These are phyloP conservation scores for Lycia hirtaria DNA, from an alignment of 2,888 invertebrate species.

Conservation along the genomic window DNA sequence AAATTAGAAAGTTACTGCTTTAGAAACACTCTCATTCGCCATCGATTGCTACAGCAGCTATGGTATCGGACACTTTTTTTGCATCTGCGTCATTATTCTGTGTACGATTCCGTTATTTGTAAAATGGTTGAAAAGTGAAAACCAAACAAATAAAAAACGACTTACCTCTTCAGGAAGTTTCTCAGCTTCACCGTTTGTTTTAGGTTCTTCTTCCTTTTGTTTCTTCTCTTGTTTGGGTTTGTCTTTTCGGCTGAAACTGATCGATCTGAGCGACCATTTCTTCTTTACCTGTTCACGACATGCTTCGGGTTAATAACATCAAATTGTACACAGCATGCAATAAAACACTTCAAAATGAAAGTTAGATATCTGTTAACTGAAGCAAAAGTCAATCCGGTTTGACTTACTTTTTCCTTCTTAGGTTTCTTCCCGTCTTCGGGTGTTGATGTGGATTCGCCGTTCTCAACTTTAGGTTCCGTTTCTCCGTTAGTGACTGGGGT, in stretches of 20 bases:
- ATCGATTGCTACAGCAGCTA: slow-evolving; percentile 28
- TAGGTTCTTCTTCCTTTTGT: slow-evolving; percentile 84
- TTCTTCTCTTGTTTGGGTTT: slow-evolving; percentile 93
- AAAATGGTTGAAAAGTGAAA: slow-evolving; percentile 4
- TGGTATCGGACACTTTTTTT: slow-evolving; percentile 12
- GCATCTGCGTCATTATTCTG: slow-evolving; percentile 13
- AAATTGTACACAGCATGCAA: slow-evolving; percentile 55
- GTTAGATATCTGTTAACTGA: slow-evolving; percentile 23
- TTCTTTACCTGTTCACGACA: slow-evolving; percentile 88
- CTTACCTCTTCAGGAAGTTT: slow-evolving; percentile 88
- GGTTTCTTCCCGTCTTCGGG: slow-evolving; percentile 85
- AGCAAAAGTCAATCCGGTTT: not conserved
- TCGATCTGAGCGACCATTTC: slow-evolving; percentile 95
- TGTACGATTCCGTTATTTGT: slow-evolving; percentile 16
- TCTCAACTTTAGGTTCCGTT: slow-evolving; percentile 73
- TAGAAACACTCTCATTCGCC: slow-evolving; percentile 42
- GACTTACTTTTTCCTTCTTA: slow-evolving; percentile 87
- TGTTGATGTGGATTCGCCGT: slow-evolving; percentile 67
- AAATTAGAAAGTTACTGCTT: slow-evolving; percentile 63
- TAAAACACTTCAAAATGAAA: slow-evolving; percentile 33
- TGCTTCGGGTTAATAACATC: slow-evolving; percentile 57
- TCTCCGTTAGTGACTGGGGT: slow-evolving; percentile 73
- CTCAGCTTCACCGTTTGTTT: slow-evolving; percentile 86
- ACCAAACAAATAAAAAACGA: slow-evolving; percentile 36
- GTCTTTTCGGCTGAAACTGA: slow-evolving; percentile 95